Evolutionary conservation across 1,140 invertebrate species (phyloP).

Genomic region (Drosophila pseudoananassae): DNA sequence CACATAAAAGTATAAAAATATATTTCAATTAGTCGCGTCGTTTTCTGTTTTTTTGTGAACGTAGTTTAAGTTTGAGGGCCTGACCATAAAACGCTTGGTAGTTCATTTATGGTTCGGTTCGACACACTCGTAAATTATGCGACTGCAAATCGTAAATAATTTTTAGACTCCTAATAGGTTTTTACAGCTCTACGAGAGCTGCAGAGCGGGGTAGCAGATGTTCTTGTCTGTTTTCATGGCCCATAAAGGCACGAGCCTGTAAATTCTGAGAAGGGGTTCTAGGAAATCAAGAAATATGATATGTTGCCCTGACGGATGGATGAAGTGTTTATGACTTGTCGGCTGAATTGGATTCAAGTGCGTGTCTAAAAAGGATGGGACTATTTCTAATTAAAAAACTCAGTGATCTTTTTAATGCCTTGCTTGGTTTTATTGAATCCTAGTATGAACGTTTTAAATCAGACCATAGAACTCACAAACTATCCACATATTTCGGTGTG

Average conservation of each 20-base stretch:
- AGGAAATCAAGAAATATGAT: constrained; percentile 24
- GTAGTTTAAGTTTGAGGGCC: constrained; percentile 50
- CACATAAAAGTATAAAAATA: constrained; percentile 64
- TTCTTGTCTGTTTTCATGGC: constrained; percentile 37
- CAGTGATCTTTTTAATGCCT: background rate
- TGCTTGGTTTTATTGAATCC: no score
- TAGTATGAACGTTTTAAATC: background rate
- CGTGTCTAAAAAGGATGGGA: background rate
- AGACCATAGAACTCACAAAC: background rate
- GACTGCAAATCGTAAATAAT: constrained; percentile 74
- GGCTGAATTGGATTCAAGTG: background rate
- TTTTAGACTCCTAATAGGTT: constrained; percentile 70
- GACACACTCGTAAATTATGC: constrained; percentile 72
- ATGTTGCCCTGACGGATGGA: constrained; percentile 8
- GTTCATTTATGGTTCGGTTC: constrained; percentile 58
- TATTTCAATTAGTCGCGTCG: constrained; percentile 75
- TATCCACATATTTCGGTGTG: background rate
- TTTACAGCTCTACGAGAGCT: constrained; percentile 33
- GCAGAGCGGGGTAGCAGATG: constrained; percentile 48
- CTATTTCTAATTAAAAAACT: background rate
- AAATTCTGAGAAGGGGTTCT: constrained; percentile 16
- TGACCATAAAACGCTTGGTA: constrained; percentile 64
- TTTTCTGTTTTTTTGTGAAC: constrained; percentile 32
- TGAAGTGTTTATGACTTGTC: constrained; percentile 34
- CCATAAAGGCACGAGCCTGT: constrained; percentile 51